Percentiles rank a stretch among this genome's conserved stretches.
These are phyloP conservation scores for Myotis pilosus DNA, from an alignment of 2,797 vertebrate species.

Conservation along the genomic window DNA sequence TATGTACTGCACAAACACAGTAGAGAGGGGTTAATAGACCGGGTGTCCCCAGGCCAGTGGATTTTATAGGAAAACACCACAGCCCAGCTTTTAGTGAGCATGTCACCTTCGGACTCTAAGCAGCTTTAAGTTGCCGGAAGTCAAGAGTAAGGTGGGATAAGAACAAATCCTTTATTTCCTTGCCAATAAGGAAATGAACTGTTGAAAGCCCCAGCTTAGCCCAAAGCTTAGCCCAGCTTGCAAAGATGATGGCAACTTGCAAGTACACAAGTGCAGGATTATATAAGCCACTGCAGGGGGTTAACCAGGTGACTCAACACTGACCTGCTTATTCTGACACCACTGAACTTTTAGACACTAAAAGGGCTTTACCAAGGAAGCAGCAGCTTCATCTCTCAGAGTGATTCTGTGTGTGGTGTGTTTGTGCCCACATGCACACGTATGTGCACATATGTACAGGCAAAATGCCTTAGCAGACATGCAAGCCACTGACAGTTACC, in stretches of 20 bases:
- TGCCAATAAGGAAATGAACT: background rate
- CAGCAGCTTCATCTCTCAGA: background rate
- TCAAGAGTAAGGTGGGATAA: background rate
- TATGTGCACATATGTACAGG: background rate
- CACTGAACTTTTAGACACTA: background rate
- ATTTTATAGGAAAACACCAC: background rate
- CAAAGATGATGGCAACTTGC: background rate
- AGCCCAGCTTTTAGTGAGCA: background rate
- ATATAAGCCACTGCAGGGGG: background rate
- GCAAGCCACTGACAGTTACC: background rate
- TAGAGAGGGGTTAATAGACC: background rate
- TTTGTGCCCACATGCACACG: background rate
- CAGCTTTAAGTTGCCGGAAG: background rate
- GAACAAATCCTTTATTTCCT: slow-evolving; percentile 38
- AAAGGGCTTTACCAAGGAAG: background rate
- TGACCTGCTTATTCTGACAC: background rate
- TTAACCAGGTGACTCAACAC: background rate
- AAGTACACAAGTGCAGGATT: background rate
- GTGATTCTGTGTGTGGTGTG: background rate
- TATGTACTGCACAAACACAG: background rate
- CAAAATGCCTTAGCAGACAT: background rate
- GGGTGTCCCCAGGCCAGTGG: background rate
- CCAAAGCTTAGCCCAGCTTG: background rate
- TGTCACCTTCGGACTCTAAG: slow-evolving; percentile 5
- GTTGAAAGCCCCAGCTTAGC: background rate